Evolutionary conservation across 2,113 vertebrate species (phyloP), one percentile per base, ranked within the genome.

Genomic region (Platycercus adscitus): DNA sequence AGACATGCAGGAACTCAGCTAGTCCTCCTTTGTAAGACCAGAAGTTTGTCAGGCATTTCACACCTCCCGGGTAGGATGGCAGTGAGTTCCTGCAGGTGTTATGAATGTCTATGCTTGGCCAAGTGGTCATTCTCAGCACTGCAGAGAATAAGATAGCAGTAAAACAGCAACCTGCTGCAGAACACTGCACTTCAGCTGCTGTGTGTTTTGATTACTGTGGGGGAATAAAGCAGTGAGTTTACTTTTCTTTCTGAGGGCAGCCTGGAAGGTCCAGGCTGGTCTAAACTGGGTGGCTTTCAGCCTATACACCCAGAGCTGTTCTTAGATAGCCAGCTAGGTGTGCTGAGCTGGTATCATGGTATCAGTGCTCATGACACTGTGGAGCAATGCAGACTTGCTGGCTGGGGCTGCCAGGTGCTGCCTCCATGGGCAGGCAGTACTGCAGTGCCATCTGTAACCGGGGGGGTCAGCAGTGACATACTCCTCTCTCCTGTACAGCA

Each of bases 121-220:
- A 26, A 29, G 52, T 11, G 31, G 20, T 12, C 11, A 11, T 0
- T 2, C 0, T 2, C 0, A 2, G 25, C 1, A 5, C 25, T 37
- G 29, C 9, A 2, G n/a, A 5, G 35, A 17, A 13, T 4, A 31
- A 24, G 41, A 15, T 17, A 24, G 68, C 5, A 55, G 52, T 55
- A 44, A 31, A 61, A 15, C 1, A 1, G 28, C 3, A 50, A 81
- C 71, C 76, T 46, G 61, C 69, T 76, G 77, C 64, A 55, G 39
- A 11, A 26, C 28, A 1, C 0, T 1, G 2, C 64, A 9, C 79
- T 58, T 68, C 86, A 71, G 86, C 86, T 75, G 18, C 56, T 19
- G 4, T 7, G 37, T 73, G 29, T 55, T 89, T 91, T 86, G 72
- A 21, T 93, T 90, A 24, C 13, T 9, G 39, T 39, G 25, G n/a